Conservation (phyloP, 2,888 invertebrate genomes). For the Bedellia somnulentella region DNA sequence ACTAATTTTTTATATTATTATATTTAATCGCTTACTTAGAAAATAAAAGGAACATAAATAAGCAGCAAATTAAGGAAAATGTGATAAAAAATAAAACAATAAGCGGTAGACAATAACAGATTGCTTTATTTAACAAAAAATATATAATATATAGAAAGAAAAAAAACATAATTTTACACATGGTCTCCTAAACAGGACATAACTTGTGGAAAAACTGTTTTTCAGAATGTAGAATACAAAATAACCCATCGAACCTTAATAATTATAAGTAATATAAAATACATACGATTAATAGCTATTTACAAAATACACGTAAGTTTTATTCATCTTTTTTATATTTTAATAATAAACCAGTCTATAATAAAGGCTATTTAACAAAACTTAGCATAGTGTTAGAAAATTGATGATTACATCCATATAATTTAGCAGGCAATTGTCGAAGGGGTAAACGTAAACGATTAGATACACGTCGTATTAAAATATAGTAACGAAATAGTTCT, state of each 20-base stretch:
- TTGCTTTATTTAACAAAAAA: conserved; percentile 63
- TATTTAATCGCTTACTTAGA: background rate
- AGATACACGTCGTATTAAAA: too few relatives aligned
- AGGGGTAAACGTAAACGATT: too few relatives aligned
- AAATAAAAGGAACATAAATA: conserved; percentile 2
- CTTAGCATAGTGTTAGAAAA: conserved; percentile 36
- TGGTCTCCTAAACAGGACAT: conserved; percentile 25
- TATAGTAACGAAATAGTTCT: too few relatives aligned
- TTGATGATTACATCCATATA: conserved; percentile 29
- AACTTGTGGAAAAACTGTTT: conserved; percentile 39
- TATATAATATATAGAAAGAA: conserved; percentile 55
- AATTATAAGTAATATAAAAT: conserved; percentile 55
- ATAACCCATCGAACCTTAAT: conserved; percentile 57
- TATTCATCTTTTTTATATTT: conserved; percentile 23
- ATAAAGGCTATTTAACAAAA: conserved; percentile 43
- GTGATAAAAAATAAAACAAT: conserved; percentile 46
- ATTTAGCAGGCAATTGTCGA: conserved; percentile 50
- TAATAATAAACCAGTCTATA: conserved; percentile 60
- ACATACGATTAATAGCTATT: conserved; percentile 60
- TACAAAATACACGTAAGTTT: conserved; percentile 50
- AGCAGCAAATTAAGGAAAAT: conserved; percentile 17
- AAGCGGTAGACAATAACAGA: conserved; percentile 55
- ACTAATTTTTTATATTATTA: conserved; percentile 33
- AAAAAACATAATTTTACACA: conserved; percentile 49
- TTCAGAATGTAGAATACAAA: conserved; percentile 54